Evolutionary conservation across 2,888 invertebrate species (phyloP), one percentile per base, ranked within the genome.

Genomic region (Operophtera brumata): DNA sequence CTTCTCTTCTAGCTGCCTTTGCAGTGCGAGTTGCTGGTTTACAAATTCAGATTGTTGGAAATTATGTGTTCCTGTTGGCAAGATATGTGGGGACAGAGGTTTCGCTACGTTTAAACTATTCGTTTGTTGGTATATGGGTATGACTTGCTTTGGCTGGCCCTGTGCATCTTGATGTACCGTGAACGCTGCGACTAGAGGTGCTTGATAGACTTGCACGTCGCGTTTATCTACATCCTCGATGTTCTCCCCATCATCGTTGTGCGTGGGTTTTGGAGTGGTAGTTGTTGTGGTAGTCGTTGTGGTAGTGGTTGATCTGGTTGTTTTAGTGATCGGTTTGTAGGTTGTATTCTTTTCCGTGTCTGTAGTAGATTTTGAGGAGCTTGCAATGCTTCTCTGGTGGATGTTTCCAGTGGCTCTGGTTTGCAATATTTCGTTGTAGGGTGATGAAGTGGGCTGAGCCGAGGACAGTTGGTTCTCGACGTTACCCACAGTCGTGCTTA

Each of bases 181-280:
- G 70, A 96, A 96, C 0, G 96, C 96, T 1, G 96, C 95, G 0
- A 96, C 94, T 54, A 96, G 76, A 0, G 96, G 96, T 2, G 96
- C 96, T 64, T 94, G 93, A 71, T 94, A 95, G 45, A 96, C 95
- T 78, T 96, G 95, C 1, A 96, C 95, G 56, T 93, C 93, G 56
- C 92, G 90, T 71, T 94, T 92, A 68, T 93, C 91, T 2, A 94
- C 93, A 64, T 93, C 92, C 77, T 93, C 93, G 51, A 92, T 94
- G 68, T 93, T 93, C 77, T 93, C 92, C 47, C 94, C 93, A 64
- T 93, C 93, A 12, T 91, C 90, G 75, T 92, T 94, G 80, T 93
- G 93, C 0, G 93, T 94, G n/a, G 94, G 93, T 47, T 92, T 91
- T 0, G 93, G 92, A 2, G 93, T 92, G 0, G 92, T 92, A 0